Evolutionary conservation across 2,888 invertebrate genomes (phyloP).

Genomic region (Phaonia tiefii): DNA sequence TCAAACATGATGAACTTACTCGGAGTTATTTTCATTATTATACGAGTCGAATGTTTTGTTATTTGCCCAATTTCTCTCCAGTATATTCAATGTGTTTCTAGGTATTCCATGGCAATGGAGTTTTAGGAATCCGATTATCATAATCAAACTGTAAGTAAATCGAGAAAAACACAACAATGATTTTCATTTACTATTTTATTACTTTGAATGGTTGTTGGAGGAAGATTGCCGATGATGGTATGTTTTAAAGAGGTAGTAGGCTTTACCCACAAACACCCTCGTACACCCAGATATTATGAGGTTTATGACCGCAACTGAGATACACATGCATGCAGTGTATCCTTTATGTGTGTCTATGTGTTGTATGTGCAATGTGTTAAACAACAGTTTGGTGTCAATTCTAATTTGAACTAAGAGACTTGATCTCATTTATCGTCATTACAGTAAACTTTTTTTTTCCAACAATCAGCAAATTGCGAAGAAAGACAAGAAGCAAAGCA

Average conservation of each 20-base stretch:
- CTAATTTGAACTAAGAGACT: slow-evolving; percentile 59
- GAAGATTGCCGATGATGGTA: too few species aligned
- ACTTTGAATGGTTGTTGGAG: too few species aligned
- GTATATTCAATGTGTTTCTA: slow-evolving; percentile 51
- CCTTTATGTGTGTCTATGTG: too few species aligned
- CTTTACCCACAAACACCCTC: neutral
- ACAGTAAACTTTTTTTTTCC: slow-evolving; percentile 40
- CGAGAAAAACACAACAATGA: too few species aligned
- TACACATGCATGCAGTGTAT: neutral
- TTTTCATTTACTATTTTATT: too few species aligned
- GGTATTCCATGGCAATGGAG: slow-evolving; percentile 67
- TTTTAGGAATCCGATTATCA: slow-evolving; percentile 60
- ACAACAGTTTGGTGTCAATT: slow-evolving; percentile 57
- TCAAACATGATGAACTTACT: slow-evolving; percentile 32
- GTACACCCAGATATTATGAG: too few species aligned
- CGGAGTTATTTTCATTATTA: neutral
- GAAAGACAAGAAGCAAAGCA: slow-evolving; percentile 7
- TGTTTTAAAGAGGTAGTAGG: too few species aligned
- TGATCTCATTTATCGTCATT: slow-evolving; percentile 62
- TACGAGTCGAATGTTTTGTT: slow-evolving; percentile 51
- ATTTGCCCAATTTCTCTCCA: slow-evolving; percentile 34
- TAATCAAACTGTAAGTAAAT: slow-evolving; percentile 55
- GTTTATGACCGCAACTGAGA: neutral
- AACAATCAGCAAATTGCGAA: slow-evolving; percentile 53
- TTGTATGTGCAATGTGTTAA: slow-evolving; percentile 7